Conservation (phyloP, 2,888 invertebrate genomes). For the Miltochrista miniata region DNA sequence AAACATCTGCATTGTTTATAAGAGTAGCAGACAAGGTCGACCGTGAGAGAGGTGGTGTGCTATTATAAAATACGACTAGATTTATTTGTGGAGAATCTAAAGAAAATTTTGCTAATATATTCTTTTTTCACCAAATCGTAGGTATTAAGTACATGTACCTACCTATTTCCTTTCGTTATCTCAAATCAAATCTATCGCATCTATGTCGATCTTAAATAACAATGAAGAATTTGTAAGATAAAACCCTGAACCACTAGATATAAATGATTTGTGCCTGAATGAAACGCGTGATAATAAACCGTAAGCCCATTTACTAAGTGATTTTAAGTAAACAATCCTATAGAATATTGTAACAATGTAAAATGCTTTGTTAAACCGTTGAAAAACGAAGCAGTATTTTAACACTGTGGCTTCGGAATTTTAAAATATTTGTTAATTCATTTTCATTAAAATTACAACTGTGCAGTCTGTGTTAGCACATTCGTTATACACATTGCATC, state of each 20-base stretch:
- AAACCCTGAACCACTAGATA: not conserved
- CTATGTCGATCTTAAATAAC: too few relatives aligned
- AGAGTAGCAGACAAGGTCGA: slow-evolving; percentile 3
- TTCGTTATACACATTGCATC: slow-evolving; percentile 31
- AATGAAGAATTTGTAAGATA: not conserved
- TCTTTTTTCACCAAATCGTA: too few relatives aligned
- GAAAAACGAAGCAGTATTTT: slow-evolving; percentile 11
- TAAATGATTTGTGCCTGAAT: not conserved
- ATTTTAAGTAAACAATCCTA: slow-evolving; percentile 21
- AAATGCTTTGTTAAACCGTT: slow-evolving; percentile 16
- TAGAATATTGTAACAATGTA: slow-evolving; percentile 17
- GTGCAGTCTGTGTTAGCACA: slow-evolving; percentile 41
- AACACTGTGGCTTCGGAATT: slow-evolving; percentile 35
- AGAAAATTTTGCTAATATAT: too few relatives aligned
- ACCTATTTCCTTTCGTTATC: too few relatives aligned
- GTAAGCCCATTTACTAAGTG: slow-evolving; percentile 20
- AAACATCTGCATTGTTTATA: not conserved
- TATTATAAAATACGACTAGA: not conserved
- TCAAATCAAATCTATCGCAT: too few relatives aligned
- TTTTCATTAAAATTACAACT: slow-evolving; percentile 23
- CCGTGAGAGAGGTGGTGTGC: not conserved
- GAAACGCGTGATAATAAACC: slow-evolving; percentile 6
- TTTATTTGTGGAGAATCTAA: not conserved
- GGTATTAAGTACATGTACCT: not conserved
- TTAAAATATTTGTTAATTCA: slow-evolving; percentile 26